Conservation (phyloP, 2,888 invertebrate genomes). For the Lymantria dispar region DNA sequence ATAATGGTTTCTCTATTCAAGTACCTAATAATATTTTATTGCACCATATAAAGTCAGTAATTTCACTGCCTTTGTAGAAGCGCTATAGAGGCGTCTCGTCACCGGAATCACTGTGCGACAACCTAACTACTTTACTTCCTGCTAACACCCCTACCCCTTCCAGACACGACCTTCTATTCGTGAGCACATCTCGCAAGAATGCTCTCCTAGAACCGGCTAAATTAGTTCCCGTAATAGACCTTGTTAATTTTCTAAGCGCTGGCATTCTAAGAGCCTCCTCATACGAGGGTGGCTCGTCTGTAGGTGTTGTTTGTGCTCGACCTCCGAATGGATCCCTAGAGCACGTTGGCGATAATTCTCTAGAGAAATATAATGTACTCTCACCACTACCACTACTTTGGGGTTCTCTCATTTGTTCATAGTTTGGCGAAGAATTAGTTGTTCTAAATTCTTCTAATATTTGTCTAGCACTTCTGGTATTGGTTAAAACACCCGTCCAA, state of each 20-base stretch:
- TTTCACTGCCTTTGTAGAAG: constrained; percentile 40
- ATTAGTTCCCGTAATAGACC: constrained; percentile 83
- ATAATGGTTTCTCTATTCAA: constrained; percentile 17
- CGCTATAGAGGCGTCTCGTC: constrained; percentile 76
- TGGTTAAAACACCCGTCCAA: constrained; percentile 70
- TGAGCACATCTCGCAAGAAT: constrained; percentile 72
- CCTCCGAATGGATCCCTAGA: constrained; percentile 84
- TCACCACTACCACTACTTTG: constrained; percentile 51
- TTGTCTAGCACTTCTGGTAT: constrained; percentile 67
- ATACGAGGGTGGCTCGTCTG: constrained; percentile 83
- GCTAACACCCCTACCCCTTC: constrained; percentile 74
- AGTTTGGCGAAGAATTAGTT: constrained; percentile 51
- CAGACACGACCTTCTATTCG: constrained; percentile 74
- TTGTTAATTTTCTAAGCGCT: constrained; percentile 78
- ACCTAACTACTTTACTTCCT: constrained; percentile 67
- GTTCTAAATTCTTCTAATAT: constrained; percentile 68
- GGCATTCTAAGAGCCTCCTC: constrained; percentile 85
- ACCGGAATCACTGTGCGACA: constrained; percentile 64
- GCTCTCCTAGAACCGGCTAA: constrained; percentile 75
- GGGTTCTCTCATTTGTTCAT: constrained; percentile 63
- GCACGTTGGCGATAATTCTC: constrained; percentile 75
- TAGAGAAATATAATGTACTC: constrained; percentile 62
- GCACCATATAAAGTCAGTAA: constrained; percentile 64
- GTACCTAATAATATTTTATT: constrained; percentile 51
- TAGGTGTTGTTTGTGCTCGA: constrained; percentile 78